Evolutionary conservation across 2,113 vertebrate species (phyloP).

Genomic region (Camelus bactrianus): DNA sequence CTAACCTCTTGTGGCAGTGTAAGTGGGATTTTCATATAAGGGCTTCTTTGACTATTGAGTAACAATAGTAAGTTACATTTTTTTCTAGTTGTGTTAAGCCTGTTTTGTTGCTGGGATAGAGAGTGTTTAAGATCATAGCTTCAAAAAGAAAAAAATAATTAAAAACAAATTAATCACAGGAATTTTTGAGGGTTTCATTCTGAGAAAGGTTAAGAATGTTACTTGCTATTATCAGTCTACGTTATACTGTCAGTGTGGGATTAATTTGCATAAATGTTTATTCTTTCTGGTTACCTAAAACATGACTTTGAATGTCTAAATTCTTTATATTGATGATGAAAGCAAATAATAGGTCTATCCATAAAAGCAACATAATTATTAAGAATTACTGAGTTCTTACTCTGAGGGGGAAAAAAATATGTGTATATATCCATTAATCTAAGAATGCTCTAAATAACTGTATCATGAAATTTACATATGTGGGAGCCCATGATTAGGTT

Average conservation of each 20-base stretch:
- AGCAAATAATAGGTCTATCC: neutral
- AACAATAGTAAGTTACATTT: neutral
- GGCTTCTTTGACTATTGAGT: neutral
- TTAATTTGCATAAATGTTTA: neutral
- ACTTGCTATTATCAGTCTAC: neutral
- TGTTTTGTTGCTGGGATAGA: neutral
- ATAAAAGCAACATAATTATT: slow-evolving; percentile 1
- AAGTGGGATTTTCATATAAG: neutral
- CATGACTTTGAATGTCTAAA: neutral
- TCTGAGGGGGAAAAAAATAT: neutral
- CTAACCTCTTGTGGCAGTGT: neutral
- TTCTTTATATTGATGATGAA: slow-evolving; percentile 1
- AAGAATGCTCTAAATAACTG: neutral
- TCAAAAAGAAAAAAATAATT: neutral
- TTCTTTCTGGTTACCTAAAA: neutral
- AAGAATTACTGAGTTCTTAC: neutral
- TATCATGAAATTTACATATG: neutral
- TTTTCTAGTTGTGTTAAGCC: neutral
- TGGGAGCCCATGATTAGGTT: too few relatives aligned
- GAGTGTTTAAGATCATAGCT: neutral
- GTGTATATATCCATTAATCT: neutral
- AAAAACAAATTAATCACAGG: neutral
- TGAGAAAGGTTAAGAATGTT: neutral
- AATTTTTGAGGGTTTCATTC: neutral
- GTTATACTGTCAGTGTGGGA: neutral